These are phyloP conservation scores for Zaprionus africanus DNA, from an alignment of 1,140 invertebrate genomes.

Conservation along the genomic window DNA sequence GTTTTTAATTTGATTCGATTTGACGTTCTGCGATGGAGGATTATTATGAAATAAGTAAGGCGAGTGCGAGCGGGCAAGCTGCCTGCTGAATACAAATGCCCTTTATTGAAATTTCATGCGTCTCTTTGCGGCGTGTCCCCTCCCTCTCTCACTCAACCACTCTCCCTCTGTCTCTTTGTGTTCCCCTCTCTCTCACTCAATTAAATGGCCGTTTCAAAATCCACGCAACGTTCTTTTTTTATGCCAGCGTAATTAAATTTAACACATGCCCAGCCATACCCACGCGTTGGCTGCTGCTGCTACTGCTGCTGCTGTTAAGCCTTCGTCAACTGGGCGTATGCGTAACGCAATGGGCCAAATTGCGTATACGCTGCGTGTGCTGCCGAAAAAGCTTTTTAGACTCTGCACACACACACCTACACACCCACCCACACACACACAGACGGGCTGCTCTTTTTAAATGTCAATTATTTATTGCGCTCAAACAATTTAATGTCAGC, in stretches of 20 bases:
- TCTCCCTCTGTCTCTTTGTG: background rate
- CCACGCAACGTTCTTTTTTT: conserved; percentile 49
- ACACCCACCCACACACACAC: conserved; percentile 19
- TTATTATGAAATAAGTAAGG: conserved; percentile 13
- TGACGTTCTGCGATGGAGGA: background rate
- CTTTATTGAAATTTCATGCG: conserved; percentile 53
- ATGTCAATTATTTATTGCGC: conserved; percentile 74
- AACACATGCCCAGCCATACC: conserved; percentile 29
- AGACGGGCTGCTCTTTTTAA: conserved; percentile 57
- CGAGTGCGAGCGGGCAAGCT: background rate
- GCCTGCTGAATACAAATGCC: conserved; percentile 4
- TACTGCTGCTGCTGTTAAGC: conserved; percentile 34
- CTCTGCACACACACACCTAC: conserved; percentile 19
- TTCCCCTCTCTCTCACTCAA: conserved; percentile 3
- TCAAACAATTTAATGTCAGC: conserved; percentile 62
- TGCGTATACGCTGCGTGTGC: conserved; percentile 39
- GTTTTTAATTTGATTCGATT: conserved; percentile 8
- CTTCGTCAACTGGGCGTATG: conserved; percentile 66
- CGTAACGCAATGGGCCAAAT: conserved; percentile 31
- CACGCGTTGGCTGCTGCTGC: conserved; percentile 24
- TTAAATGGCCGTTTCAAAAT: conserved; percentile 44
- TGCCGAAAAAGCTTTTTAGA: conserved; percentile 45
- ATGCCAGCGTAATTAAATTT: conserved; percentile 69
- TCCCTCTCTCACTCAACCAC: background rate
- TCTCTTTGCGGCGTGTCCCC: conserved; percentile 38